Conservation (phyloP, 2,888 invertebrate species). For the Eupithecia centaureata region DNA sequence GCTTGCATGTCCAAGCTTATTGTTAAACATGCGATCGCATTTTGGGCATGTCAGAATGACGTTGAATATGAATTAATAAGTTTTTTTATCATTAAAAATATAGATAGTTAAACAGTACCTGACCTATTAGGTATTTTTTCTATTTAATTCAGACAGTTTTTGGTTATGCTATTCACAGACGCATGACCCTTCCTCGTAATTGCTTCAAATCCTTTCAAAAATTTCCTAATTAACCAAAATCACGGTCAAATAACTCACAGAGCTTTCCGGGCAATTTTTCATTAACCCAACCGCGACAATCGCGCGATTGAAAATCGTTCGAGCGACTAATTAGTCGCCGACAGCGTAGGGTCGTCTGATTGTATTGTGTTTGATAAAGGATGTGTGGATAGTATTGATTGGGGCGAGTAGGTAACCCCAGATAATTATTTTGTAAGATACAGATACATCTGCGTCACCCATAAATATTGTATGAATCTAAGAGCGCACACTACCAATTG, state of each 20-base stretch:
- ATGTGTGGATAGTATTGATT: slow-evolving; percentile 24
- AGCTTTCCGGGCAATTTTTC: slow-evolving; percentile 66
- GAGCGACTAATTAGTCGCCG: slow-evolving; percentile 78
- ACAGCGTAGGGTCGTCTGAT: slow-evolving; percentile 67
- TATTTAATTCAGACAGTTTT: background rate
- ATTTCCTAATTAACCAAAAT: slow-evolving; percentile 33
- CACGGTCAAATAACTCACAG: slow-evolving; percentile 61
- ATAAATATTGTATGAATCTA: too few relatives aligned
- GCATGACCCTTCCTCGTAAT: background rate
- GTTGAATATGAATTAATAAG: too few relatives aligned
- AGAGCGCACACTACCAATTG: too few relatives aligned
- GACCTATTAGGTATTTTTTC: background rate
- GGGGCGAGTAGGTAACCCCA: slow-evolving; percentile 19
- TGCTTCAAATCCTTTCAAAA: slow-evolving; percentile 16
- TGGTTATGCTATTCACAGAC: background rate
- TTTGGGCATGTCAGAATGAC: too few relatives aligned
- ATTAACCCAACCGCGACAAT: slow-evolving; percentile 65
- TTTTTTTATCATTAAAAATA: too few relatives aligned
- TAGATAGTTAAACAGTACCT: too few relatives aligned
- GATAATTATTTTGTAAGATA: slow-evolving; percentile 3
- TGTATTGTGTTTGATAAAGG: slow-evolving; percentile 53
- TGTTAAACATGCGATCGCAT: too few relatives aligned
- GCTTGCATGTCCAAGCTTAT: too few relatives aligned
- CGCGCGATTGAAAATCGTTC: slow-evolving; percentile 70
- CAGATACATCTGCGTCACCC: background rate